Evolutionary conservation across 2,888 invertebrate genomes (phyloP), one percentile per base, ranked within the genome.

Genomic region (Sepioteuthis lessoniana): DNA sequence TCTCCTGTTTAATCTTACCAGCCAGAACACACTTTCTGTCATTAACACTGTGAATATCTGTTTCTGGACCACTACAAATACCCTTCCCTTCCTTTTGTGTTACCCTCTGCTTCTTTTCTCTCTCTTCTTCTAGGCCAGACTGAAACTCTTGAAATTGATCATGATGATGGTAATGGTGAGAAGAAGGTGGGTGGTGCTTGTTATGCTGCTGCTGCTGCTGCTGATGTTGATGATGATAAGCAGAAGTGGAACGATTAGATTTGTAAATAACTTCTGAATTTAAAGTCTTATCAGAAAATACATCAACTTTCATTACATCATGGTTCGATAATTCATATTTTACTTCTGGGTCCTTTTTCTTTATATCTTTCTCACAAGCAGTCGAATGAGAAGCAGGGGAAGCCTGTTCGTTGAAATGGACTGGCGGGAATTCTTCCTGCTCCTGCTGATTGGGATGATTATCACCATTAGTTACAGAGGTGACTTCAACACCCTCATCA

Each of bases 281-380:
- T 10, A 91, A 91, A 91, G 91, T 38, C 35, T 42, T 46, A 92
- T 92, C 92, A 25, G 46, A 92, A 92, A 25, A 46, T 21, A n/a
- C 46, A 92, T 92, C 92, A 46, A 47, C 13, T 46, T 92, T 92
- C 46, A 92, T 92, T 92, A 92, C 92, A 92, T n/a, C 47, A 92
- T 46, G 92, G 92, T 92, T 47, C n/a, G 92, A 92, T 92, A 92
- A 92, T 92, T 92, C 47, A 21, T 5, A 47, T 92, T 46, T 92
- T 46, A 92, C 47, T 16, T 46, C 47, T 92, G 16, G 21, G 5
- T 92, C 47, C 47, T 28, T 92, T 46, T 92, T 47, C 5, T n/a
- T 42, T 5, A 42, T 19, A 42, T 46, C 92, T n/a, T 47, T 35
- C 47, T 92, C 47, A 46, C 13, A n/a, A 38, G 92, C n/a, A 13